Evolutionary conservation across 1,140 invertebrate species (phyloP).

Genomic region (Neelides sp.): DNA sequence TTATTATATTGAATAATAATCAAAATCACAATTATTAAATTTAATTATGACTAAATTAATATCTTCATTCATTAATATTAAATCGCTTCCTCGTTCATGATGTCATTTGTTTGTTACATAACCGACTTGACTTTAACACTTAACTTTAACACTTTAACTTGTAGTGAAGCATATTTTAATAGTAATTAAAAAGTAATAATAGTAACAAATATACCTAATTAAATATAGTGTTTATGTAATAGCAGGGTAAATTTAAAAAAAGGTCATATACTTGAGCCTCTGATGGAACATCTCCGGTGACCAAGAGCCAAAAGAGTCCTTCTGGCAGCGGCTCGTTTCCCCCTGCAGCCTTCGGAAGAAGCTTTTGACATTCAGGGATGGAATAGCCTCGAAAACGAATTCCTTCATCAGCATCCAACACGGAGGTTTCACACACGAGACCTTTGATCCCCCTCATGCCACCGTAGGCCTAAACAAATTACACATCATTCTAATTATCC

Average conservation of each 20-base stretch:
- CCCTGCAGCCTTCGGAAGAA: slow-evolving; percentile 71
- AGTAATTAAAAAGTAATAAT: neutral
- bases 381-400: slow-evolving; percentile 90
- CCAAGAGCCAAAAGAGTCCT: slow-evolving; percentile 88
- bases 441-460: slow-evolving; percentile 95
- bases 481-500: neutral
- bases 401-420: slow-evolving; percentile 86
- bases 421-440: slow-evolving; percentile 87
- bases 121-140: too few species aligned
- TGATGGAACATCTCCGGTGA: slow-evolving; percentile 82
- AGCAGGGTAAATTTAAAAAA: too few species aligned
- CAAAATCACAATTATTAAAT: too few species aligned
- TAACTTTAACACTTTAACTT: too few species aligned
- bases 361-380: slow-evolving; percentile 87
- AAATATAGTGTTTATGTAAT: neutral
- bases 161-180: neutral
- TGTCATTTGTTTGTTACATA: too few species aligned
- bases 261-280: slow-evolving; percentile 56
- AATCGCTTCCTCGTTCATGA: too few species aligned
- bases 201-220: neutral
- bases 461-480: slow-evolving; percentile 69
- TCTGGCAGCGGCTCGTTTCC: slow-evolving; percentile 85
- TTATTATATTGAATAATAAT: too few species aligned
- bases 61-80: too few species aligned
- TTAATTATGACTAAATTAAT: too few species aligned